Base-by-base conservation (phyloP, 1,140 invertebrate species). In the Gryon sp. region DNA sequence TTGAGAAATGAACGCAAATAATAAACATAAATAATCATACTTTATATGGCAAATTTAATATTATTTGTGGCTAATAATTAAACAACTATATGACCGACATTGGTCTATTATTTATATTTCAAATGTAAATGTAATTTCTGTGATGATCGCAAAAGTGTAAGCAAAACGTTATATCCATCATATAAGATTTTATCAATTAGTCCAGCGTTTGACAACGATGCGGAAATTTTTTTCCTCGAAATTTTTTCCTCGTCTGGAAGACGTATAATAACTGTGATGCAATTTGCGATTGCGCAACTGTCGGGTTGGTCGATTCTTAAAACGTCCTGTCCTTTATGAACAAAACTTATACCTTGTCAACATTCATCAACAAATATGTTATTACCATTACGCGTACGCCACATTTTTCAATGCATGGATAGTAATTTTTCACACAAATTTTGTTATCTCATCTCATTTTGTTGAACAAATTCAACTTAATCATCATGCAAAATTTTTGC, bases 11-110 rank as follows among this genome's bases (percentile, higher is more conserved):
- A 19, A 41, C 34, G 43, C 20, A 48, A 15, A 46, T 72, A 72
- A 72, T 62, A 72, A 62, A 76, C 18, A 68, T 76, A 76, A 62
- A 65, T 74, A 65, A 55, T 52, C 43, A 59, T 59, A 38, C 41
- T 11, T 62, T 45, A 60, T 72, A 53, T 14, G 34, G 19, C 32
- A 14, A 59, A 50, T 68, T 59, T 32, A 46, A 50, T 24, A 52
- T 70, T 52, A 69, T 55, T 53, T 32, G 32, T 55, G 11, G 18
- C 34, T 53, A 57, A 69, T 69, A 50, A 69, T 69, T 69, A 50
- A 52, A 59, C 26, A 11, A 48, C 26, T 48, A 28, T 59, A 45
- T 36, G 11, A 9, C n/a, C 24, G 55, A 15, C 26, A 11, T 12
- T 2, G 4, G 46, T 20, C 11, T 24, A 32, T 50, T 62, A 48